phyloP scores from a whole-genome alignment of 2,113 vertebrate genomes.

The Eulemur rufifrons region DNA sequence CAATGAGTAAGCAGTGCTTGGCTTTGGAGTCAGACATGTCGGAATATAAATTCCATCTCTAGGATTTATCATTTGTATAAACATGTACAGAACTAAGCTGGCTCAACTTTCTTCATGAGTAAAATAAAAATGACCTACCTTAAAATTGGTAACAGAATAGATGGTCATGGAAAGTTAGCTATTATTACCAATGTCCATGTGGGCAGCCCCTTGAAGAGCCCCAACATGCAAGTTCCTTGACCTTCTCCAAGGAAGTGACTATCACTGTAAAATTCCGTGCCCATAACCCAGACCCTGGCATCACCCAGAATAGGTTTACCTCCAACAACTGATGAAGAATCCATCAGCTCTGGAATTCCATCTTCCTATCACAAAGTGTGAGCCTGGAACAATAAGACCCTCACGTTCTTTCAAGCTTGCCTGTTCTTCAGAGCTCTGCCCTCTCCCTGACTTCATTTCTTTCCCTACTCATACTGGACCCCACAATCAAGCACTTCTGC shows the following conservation, averaged over 20 bases:
- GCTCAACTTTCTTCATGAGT: neutral
- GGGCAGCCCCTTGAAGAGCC: neutral
- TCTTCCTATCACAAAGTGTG: neutral
- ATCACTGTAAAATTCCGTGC: neutral
- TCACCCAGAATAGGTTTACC: neutral
- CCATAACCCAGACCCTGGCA: neutral
- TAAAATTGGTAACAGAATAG: neutral
- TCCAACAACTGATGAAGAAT: neutral
- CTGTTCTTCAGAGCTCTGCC: neutral
- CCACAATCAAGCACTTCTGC: neutral
- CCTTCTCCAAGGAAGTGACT: neutral
- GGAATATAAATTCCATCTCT: neutral
- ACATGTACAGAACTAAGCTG: neutral
- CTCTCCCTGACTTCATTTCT: neutral
- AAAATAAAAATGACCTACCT: neutral
- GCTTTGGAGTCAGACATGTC: neutral
- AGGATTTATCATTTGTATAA: neutral
- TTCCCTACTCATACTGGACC: neutral
- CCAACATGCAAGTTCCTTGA: neutral
- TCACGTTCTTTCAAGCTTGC: neutral
- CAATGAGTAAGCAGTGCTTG: neutral
- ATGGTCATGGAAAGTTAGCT: neutral
- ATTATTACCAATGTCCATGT: no score
- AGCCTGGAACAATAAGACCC: neutral
- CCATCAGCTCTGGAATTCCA: neutral